A percentile compares a stretch with the other conserved stretches of the same genome.
These are phyloP conservation scores for Rhombomys opimus DNA, from an alignment of 2,113 vertebrate genomes.

Conservation along the genomic window DNA sequence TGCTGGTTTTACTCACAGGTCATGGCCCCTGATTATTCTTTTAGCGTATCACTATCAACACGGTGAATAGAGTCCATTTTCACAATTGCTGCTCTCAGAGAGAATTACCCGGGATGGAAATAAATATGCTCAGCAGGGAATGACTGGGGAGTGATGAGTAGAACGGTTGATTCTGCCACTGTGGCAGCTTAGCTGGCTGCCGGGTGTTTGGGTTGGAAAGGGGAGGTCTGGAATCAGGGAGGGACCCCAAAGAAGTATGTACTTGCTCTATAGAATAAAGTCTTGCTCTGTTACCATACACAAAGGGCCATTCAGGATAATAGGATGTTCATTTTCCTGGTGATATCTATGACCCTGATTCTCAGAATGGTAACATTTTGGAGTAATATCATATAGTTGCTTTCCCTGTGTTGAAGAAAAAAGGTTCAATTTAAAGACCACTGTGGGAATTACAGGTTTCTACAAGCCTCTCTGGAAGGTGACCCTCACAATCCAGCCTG, in stretches of 20 bases:
- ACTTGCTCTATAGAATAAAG: not conserved
- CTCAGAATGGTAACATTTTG: not conserved
- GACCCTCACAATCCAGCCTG: not conserved
- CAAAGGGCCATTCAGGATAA: not conserved
- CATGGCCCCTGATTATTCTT: not conserved
- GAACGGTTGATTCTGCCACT: not conserved
- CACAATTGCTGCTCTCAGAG: constrained; percentile 64
- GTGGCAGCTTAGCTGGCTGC: not conserved
- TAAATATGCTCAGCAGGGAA: constrained; percentile 29
- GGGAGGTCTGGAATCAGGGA: not conserved
- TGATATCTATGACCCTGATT: not conserved
- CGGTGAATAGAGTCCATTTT: constrained; percentile 59
- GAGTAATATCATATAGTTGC: not conserved
- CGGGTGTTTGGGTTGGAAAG: not conserved
- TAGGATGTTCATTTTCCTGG: fast-evolving
- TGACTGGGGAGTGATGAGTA: not conserved
- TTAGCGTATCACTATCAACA: constrained; percentile 47
- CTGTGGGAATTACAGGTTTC: not conserved
- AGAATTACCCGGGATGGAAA: constrained; percentile 50
- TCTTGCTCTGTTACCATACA: fast-evolving
- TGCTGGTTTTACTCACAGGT: not conserved
- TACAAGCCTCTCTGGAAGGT: not conserved
- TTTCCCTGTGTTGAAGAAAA: not conserved
- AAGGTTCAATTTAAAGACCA: not conserved
- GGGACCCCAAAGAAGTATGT: not conserved